Evolutionary conservation across 2,888 invertebrate species (phyloP).

Genomic region (Cinara cedri): DNA sequence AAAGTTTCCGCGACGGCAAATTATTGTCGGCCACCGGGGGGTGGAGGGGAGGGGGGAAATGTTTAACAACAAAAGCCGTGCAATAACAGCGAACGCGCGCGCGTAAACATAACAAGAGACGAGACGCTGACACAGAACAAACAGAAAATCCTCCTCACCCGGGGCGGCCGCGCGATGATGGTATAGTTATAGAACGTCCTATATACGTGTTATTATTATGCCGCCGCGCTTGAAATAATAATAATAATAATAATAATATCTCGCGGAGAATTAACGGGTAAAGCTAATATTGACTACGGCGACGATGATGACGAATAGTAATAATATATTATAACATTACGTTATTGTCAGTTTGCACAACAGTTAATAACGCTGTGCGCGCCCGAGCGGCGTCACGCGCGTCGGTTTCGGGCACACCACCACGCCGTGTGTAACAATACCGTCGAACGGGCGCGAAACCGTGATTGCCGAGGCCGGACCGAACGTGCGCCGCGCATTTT

Average conservation of each 20-base stretch:
- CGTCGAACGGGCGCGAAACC: too few species aligned
- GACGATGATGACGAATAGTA: conserved; percentile 5
- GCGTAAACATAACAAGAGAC: conserved; percentile 48
- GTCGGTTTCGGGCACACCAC: too few species aligned
- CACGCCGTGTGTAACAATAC: too few species aligned
- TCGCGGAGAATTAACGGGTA: conserved; percentile 37
- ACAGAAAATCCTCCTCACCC: conserved; percentile 28
- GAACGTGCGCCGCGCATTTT: too few species aligned
- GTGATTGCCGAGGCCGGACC: too few species aligned
- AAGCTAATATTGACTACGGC: conserved; percentile 48
- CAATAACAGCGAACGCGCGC: conserved; percentile 5
- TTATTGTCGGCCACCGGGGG: not conserved
- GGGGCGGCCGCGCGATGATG: not conserved
- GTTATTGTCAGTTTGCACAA: not conserved
- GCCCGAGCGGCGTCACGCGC: too few species aligned
- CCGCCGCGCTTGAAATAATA: conserved; percentile 19
- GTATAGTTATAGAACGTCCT: too few species aligned
- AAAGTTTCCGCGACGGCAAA: conserved; percentile 36
- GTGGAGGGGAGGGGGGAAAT: not conserved
- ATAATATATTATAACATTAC: not conserved
- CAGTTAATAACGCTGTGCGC: too few species aligned
- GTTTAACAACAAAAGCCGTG: conserved; percentile 45
- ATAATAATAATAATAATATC: conserved; percentile 35
- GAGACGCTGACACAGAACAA: conserved; percentile 55
- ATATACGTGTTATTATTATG: not conserved